Conservation (phyloP, 2,888 invertebrate species). For the Acleris cristana region DNA sequence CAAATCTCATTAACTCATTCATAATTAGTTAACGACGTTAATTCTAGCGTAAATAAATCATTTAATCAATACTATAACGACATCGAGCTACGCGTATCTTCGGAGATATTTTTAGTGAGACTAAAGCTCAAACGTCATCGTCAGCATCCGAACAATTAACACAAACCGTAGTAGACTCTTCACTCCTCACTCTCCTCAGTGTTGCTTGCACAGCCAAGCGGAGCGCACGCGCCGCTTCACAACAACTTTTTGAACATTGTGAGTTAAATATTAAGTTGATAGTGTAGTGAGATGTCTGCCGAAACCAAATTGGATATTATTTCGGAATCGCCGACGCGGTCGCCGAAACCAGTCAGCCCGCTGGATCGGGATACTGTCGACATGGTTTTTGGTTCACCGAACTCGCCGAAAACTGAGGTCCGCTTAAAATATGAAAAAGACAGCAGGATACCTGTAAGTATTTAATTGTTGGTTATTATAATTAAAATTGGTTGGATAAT, state of each 20-base stretch:
- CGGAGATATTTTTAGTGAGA: too few relatives aligned
- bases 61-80: too few relatives aligned
- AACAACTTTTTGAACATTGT: slow-evolving; percentile 33
- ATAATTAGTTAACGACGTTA: too few relatives aligned
- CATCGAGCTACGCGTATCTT: too few relatives aligned
- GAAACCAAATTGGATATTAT: slow-evolving; percentile 50
- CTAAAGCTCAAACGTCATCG: background rate
- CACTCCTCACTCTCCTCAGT: slow-evolving; percentile 15
- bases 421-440: slow-evolving; percentile 52
- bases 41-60: too few relatives aligned
- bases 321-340: slow-evolving; percentile 49
- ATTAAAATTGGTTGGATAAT: too few relatives aligned
- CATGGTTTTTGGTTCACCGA: slow-evolving; percentile 64
- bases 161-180: background rate
- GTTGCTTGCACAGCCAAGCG: slow-evolving; percentile 9
- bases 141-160: slow-evolving; percentile 5
- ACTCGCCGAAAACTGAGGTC: slow-evolving; percentile 49
- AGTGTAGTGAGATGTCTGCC: slow-evolving; percentile 40
- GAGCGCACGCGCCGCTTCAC: slow-evolving; percentile 14
- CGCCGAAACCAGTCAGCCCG: slow-evolving; percentile 41
- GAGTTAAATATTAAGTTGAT: slow-evolving; percentile 9
- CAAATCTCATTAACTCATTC: too few relatives aligned
- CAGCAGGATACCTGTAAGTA: slow-evolving; percentile 46
- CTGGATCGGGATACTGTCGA: slow-evolving; percentile 60
- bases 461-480: background rate